Conservation (phyloP, 2,113 vertebrate genomes). For the Colossoma macropomum region DNA sequence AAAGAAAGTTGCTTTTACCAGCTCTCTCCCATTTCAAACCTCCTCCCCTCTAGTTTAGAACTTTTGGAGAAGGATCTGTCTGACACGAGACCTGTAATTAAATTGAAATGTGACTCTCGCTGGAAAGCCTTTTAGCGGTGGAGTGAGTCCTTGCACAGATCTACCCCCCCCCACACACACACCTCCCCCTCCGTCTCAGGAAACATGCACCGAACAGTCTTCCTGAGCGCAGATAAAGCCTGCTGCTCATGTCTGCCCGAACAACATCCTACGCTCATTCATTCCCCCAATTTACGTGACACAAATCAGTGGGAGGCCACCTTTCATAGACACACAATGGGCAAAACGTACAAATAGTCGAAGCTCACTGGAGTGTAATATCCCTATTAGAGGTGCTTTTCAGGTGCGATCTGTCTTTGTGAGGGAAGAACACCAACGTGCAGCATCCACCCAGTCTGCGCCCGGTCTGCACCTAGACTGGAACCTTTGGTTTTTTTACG, state of each 20-base stretch:
- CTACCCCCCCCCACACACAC: slow-evolving; percentile 3
- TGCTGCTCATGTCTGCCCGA: slow-evolving; percentile 28
- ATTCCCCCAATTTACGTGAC: slow-evolving; percentile 36
- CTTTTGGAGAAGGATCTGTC: slow-evolving; percentile 77
- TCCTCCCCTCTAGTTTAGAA: slow-evolving; percentile 75
- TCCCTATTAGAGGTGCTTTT: slow-evolving; percentile 47
- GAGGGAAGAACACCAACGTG: slow-evolving; percentile 15
- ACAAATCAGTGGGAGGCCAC: slow-evolving; percentile 43
- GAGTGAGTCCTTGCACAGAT: slow-evolving; percentile 45
- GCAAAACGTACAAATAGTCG: slow-evolving; percentile 42
- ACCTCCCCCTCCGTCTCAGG: slow-evolving; percentile 3
- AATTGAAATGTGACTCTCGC: slow-evolving; percentile 69
- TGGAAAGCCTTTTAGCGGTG: slow-evolving; percentile 57
- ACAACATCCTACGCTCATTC: slow-evolving; percentile 32
- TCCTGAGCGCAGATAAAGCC: slow-evolving; percentile 31
- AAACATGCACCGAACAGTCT: slow-evolving; percentile 33
- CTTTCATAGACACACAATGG: slow-evolving; percentile 41
- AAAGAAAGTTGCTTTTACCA: slow-evolving; percentile 59
- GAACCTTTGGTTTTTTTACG: not conserved
- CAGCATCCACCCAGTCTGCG: not conserved
- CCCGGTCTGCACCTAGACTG: not conserved
- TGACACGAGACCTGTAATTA: slow-evolving; percentile 78
- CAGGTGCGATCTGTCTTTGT: slow-evolving; percentile 46
- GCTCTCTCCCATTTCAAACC: slow-evolving; percentile 42
- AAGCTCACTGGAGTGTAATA: slow-evolving; percentile 38